Base-by-base conservation (phyloP, 2,888 invertebrate species). In the Drosophila fungiperda region DNA sequence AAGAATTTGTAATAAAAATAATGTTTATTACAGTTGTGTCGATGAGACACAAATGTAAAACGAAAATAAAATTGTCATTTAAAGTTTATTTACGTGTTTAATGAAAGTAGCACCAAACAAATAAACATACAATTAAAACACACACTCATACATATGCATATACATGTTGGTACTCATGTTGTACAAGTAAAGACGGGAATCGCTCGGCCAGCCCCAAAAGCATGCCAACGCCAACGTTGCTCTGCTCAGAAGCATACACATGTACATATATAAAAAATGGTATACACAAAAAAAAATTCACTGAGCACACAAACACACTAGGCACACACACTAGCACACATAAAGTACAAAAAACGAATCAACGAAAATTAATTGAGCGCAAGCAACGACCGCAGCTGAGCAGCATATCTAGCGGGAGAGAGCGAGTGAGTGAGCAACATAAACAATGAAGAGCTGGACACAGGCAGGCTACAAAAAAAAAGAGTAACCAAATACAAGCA, bases 231-330 rank as follows among this genome's bases (percentile, higher is more conserved):
- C 50, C 55, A 73, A 65, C 79, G 72, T 62, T 64, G 54, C 61
- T 23, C 15, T 62, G 66, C 59, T 63, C 53, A 72, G 69, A 76
- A 80, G 66, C 70, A 74, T 68, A 73, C 61, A 70, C 54, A 73
- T 68, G 76, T 78, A 62, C 70, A 74, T 67, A 75, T 62, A 70
- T 75, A 90, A 87, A 92, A 92, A 91, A 91, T 91, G 74, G 88
- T 92, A 91, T 92, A 92, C 91, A 91, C 78, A 92, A 92, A 90
- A 90, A 26, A 89, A 90, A 90, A 74, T 68, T 55, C 49, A 80
- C 32, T 64, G 61, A 68, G 52, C 32, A 50, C 50, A 49, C 65
- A 61, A 61, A 45, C 66, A 71, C 67, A 49, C 65, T 55, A 54
- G 29, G 42, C 61, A 50, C 45, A 50, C 68, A 64, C 52, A 45